phyloP scores from a whole-genome alignment of 1,140 invertebrate species.

The Scaptodrosophila lebanonensis region DNA sequence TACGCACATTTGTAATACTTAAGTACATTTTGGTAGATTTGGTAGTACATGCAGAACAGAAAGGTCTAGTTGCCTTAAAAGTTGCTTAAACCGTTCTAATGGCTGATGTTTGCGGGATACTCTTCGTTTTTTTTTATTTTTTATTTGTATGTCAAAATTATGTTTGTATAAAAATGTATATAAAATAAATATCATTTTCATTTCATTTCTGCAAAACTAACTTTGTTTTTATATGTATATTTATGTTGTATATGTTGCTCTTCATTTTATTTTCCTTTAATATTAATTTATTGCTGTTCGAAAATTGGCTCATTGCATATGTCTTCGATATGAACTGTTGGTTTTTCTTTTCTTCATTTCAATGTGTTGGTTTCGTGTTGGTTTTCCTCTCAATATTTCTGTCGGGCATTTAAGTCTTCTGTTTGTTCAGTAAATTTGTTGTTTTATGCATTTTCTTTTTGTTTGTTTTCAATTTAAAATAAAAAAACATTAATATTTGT shows the following conservation, averaged over 20 bases:
- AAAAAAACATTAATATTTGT: conserved; percentile 60
- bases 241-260: conserved; percentile 8
- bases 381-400: conserved; percentile 53
- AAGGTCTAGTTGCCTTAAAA: background rate
- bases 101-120: conserved; percentile 7
- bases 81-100: conserved; percentile 4
- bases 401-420: conserved; percentile 57
- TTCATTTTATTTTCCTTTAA: conserved; percentile 10
- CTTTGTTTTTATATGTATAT: conserved; percentile 19
- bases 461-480: conserved; percentile 43
- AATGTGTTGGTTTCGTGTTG: background rate
- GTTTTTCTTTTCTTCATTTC: conserved; percentile 9
- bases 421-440: conserved; percentile 52
- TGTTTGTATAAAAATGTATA: conserved; percentile 67
- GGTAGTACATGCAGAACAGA: conserved; percentile 7
- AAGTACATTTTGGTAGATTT: conserved; percentile 8
- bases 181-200: conserved; percentile 53
- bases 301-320: conserved; percentile 35
- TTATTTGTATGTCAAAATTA: conserved; percentile 38
- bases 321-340: conserved; percentile 51
- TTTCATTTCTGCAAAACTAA: conserved; percentile 46
- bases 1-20: conserved; percentile 16
- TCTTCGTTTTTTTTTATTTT: conserved; percentile 1
- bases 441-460: conserved; percentile 1
- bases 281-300: conserved; percentile 40